Conservation (phyloP, 2,113 vertebrate genomes). For the Athene cunicularia region DNA sequence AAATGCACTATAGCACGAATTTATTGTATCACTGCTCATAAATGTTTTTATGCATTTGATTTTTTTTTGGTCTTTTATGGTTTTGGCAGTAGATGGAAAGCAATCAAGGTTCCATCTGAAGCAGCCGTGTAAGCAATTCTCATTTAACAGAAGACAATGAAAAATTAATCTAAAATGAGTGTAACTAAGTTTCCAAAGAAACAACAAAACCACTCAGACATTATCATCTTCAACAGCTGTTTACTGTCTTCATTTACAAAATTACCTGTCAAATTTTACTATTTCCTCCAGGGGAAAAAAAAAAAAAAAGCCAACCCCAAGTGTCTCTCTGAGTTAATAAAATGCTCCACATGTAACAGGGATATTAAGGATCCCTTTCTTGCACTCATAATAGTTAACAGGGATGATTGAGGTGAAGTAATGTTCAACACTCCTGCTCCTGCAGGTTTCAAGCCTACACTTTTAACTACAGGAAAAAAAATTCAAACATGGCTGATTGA, state of each 20-base stretch:
- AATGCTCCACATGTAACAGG: neutral
- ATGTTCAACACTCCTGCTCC: neutral
- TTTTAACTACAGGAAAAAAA: neutral
- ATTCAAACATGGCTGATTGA: neutral
- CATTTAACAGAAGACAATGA: conserved; percentile 68
- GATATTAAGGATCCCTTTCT: neutral
- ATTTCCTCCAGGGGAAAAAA: neutral
- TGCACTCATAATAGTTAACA: neutral
- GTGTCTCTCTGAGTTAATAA: neutral
- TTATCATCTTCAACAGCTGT: conserved; percentile 73
- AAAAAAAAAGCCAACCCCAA: neutral
- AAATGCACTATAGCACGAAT: neutral
- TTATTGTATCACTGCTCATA: neutral
- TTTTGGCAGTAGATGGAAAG: conserved; percentile 48
- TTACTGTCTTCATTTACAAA: conserved; percentile 68
- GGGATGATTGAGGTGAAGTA: neutral
- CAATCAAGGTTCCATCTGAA: conserved; percentile 45
- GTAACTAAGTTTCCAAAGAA: conserved; percentile 68
- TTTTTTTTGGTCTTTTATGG: conserved; percentile 36
- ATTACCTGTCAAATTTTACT: conserved; percentile 61
- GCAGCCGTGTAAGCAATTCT: conserved; percentile 64
- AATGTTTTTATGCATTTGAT: conserved; percentile 4
- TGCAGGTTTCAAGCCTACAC: neutral
- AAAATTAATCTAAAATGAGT: conserved; percentile 70
- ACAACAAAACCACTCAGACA: conserved; percentile 66